Conservation (phyloP, 2,113 vertebrate species). For the Verasper variegatus region DNA sequence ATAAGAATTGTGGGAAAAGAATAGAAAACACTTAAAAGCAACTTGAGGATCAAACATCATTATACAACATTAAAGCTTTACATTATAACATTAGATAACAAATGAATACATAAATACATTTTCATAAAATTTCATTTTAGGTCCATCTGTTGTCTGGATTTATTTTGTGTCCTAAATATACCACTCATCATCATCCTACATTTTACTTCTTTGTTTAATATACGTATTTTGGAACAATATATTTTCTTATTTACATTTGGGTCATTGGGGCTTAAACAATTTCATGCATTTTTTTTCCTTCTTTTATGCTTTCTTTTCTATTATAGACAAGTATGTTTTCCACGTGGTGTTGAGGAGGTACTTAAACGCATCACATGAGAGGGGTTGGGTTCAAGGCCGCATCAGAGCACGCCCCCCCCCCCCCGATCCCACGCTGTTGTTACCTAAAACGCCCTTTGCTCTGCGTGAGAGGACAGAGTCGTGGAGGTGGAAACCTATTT, state of each 20-base stretch:
- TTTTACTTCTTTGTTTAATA: no score
- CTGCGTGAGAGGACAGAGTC: not conserved
- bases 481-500: not conserved
- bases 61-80: no score
- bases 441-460: not conserved
- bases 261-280: not conserved
- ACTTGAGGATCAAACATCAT: no score
- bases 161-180: no score
- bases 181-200: no score
- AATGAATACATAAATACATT: no score
- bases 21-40: no score
- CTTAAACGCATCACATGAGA: not conserved
- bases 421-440: conserved; percentile 2
- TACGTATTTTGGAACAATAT: no score
- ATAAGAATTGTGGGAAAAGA: no score
- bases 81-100: no score
- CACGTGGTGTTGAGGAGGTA: not conserved
- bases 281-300: not conserved
- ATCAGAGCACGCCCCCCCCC: not conserved
- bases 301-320: not conserved
- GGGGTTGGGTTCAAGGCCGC: not conserved
- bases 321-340: not conserved
- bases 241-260: not conserved
- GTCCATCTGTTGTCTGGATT: no score
- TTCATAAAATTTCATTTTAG: no score